phyloP scores from a whole-genome alignment of 92 coral and sea anemone species.

The Hydrozoanthus gracilis region DNA sequence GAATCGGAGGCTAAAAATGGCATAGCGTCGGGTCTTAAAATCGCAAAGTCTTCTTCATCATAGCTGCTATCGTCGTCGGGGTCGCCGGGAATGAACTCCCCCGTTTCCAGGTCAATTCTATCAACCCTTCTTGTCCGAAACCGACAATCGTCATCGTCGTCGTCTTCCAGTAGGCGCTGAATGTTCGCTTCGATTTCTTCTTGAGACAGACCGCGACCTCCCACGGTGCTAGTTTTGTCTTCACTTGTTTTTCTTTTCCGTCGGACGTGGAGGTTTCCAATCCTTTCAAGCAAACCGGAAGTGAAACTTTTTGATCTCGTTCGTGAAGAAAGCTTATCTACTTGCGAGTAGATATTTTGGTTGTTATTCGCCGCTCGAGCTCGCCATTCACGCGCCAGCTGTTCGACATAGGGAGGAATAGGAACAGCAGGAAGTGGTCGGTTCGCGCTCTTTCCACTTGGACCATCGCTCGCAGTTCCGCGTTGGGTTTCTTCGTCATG shows the following conservation, averaged over 20 bases:
- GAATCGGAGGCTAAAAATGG: background rate
- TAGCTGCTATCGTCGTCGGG: background rate
- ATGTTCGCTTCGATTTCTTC: background rate
- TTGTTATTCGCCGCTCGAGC: background rate
- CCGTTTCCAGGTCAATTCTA: background rate
- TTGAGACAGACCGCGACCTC: background rate
- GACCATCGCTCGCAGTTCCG: background rate
- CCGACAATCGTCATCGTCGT: background rate
- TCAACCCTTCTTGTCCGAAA: background rate
- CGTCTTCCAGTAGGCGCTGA: background rate
- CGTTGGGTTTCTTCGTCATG: background rate
- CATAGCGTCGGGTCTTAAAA: background rate
- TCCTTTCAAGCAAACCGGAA: constrained; percentile 33
- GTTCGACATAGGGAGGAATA: background rate
- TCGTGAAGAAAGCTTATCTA: background rate
- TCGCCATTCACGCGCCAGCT: background rate
- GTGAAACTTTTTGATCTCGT: constrained; percentile 27
- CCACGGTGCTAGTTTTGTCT: background rate
- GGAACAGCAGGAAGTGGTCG: constrained; percentile 17
- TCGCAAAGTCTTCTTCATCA: background rate
- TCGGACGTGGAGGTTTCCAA: constrained; percentile 21
- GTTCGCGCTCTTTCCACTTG: background rate
- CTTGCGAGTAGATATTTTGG: background rate
- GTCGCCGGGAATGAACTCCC: background rate
- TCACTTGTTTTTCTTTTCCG: constrained; percentile 21